Conservation (phyloP, 2,797 vertebrate species). For the Apogon hyalosoma region DNA sequence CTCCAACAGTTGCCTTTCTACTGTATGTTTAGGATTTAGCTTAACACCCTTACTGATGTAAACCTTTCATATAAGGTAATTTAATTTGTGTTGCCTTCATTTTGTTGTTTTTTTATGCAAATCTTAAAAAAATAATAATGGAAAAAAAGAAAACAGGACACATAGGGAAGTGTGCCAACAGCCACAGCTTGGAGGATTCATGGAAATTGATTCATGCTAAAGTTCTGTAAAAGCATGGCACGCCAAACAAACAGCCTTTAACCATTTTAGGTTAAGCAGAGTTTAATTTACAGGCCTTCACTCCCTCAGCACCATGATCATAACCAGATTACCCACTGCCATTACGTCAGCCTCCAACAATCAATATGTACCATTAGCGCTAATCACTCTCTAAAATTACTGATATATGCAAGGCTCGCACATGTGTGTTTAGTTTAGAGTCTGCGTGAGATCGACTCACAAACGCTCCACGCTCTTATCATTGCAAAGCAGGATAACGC, state of each 20-base stretch:
- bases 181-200: slow-evolving; percentile 33
- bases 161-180: slow-evolving; percentile 25
- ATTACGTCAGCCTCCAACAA: slow-evolving; percentile 75
- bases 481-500: slow-evolving; percentile 36
- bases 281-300: slow-evolving; percentile 66
- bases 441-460: slow-evolving; percentile 36
- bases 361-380: slow-evolving; percentile 79
- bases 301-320: slow-evolving; percentile 59
- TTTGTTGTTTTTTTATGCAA: too few species aligned
- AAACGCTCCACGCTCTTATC: slow-evolving; percentile 32
- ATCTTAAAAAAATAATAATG: too few species aligned
- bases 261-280: slow-evolving; percentile 60
- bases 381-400: slow-evolving; percentile 78
- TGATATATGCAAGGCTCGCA: slow-evolving; percentile 55
- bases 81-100: too few species aligned
- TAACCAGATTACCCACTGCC: slow-evolving; percentile 75
- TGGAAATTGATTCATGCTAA: slow-evolving; percentile 50
- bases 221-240: slow-evolving; percentile 51
- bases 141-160: slow-evolving; percentile 1
- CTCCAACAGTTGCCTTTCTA: too few species aligned
- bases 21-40: too few species aligned
- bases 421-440: slow-evolving; percentile 1
- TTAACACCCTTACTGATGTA: too few species aligned
- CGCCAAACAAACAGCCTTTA: slow-evolving; percentile 60
- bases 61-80: too few species aligned